Evolutionary conservation across 2,113 vertebrate genomes (phyloP).

Genomic region (human): GRCh38 chr3:70051001-70051500

Average conservation of each 20-base stretch:
- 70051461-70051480: too few relatives aligned
- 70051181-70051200: background rate
- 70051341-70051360: background rate
- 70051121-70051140: too few relatives aligned
- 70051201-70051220: background rate
- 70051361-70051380: background rate
- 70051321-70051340: background rate
- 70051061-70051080: too few relatives aligned
- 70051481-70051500: background rate
- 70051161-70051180: background rate
- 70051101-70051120: too few relatives aligned
- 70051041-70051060: too few relatives aligned
- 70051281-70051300: background rate
- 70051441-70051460: too few relatives aligned
- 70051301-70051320: background rate
- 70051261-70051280: background rate
- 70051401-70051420: background rate
- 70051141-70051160: too few relatives aligned
- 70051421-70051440: too few relatives aligned
- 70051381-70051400: background rate
- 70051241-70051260: background rate
- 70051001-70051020: too few relatives aligned
- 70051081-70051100: too few relatives aligned
- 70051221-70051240: background rate
- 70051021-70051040: too few relatives aligned